A percentile compares a stretch with the other conserved stretches of the same genome.
phyloP scores from a whole-genome alignment of 2,888 invertebrate species.

The Sminthurinus aureus region DNA sequence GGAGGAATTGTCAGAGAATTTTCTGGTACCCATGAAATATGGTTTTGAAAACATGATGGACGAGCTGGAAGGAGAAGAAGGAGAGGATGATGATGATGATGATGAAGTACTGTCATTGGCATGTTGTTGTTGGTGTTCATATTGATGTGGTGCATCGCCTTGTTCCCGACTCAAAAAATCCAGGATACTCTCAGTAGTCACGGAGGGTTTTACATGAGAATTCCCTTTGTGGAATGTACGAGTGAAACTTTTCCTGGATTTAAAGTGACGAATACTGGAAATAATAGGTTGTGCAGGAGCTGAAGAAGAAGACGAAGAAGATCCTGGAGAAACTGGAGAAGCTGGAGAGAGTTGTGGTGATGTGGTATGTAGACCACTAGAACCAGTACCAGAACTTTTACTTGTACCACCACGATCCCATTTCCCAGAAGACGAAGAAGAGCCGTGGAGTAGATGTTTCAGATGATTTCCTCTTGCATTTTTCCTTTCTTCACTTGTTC shows the following conservation, averaged over 20 bases:
- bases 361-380: not conserved
- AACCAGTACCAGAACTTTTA: not conserved
- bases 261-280: slow-evolving; percentile 58
- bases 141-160: slow-evolving; percentile 46
- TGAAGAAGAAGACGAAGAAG: no score
- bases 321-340: not conserved
- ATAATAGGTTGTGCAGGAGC: slow-evolving; percentile 49
- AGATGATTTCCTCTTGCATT: no score
- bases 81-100: not conserved
- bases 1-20: slow-evolving; percentile 1
- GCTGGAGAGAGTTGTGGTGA: not conserved
- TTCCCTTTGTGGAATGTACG: slow-evolving; percentile 11
- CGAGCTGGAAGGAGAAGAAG: not conserved
- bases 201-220: not conserved
- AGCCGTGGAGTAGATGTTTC: no score
- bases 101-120: not conserved
- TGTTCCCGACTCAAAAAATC: slow-evolving; percentile 41
- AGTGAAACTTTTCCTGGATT: slow-evolving; percentile 58
- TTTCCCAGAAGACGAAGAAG: no score
- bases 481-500: no score
- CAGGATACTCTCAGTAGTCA: slow-evolving; percentile 26
- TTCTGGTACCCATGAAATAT: not conserved
- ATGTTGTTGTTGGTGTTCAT: not conserved
- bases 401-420: not conserved
- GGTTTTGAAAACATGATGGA: not conserved